phyloP scores from a whole-genome alignment of 2,888 invertebrate genomes.

The Erynnis tages region DNA sequence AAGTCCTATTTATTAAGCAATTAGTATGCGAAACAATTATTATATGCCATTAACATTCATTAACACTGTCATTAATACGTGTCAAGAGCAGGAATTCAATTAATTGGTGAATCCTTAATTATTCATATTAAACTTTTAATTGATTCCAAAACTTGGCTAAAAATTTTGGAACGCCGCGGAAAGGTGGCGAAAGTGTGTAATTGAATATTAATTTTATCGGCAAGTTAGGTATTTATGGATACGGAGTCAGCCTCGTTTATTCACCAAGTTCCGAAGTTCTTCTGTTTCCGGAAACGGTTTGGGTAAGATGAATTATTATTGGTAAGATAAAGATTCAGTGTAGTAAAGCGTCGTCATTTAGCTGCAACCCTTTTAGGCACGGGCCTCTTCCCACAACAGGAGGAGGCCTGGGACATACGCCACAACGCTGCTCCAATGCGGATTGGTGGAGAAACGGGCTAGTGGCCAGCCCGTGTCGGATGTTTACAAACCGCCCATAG shows the following conservation, averaged over 20 bases:
- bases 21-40: no score
- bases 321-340: no score
- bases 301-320: no score
- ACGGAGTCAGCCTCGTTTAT: background rate
- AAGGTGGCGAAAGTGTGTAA: slow-evolving; percentile 24
- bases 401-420: no score
- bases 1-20: no score
- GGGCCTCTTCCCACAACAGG: no score
- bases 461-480: no score
- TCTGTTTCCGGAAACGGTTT: background rate
- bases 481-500: no score
- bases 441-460: no score
- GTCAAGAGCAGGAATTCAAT: slow-evolving; percentile 23
- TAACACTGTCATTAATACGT: slow-evolving; percentile 21
- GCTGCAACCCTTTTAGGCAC: no score
- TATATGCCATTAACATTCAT: slow-evolving; percentile 11
- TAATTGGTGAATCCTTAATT: slow-evolving; percentile 33
- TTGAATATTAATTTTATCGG: slow-evolving; percentile 39
- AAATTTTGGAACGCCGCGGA: slow-evolving; percentile 23
- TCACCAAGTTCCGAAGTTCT: background rate
- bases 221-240: slow-evolving; percentile 34
- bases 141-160: slow-evolving; percentile 38
- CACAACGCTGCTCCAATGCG: no score
- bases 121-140: slow-evolving; percentile 41
- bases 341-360: no score